Evolutionary conservation across 2,113 vertebrate species (phyloP).

Genomic region (Python bivittatus): DNA sequence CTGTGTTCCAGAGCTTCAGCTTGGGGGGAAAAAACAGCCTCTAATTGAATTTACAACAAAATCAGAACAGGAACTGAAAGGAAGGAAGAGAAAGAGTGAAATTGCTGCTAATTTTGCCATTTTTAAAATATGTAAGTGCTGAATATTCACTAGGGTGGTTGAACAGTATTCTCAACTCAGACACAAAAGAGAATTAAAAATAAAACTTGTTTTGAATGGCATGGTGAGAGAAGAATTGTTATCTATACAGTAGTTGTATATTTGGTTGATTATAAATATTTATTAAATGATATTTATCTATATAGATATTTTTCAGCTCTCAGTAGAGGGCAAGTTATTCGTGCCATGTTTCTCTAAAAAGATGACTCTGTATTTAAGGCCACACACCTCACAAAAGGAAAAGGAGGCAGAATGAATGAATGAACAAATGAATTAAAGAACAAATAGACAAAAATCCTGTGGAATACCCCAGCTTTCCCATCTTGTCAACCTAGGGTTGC

Average conservation of each 20-base stretch:
- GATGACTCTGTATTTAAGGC: not conserved
- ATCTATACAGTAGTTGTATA: not conserved
- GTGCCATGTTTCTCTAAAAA: not conserved
- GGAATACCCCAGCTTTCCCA: not conserved
- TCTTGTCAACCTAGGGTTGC: not conserved
- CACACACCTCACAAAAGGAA: not conserved
- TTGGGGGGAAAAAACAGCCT: not conserved
- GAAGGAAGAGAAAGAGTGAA: not conserved
- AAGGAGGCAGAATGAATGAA: not conserved
- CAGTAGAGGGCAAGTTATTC: not conserved
- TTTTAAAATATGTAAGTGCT: not conserved
- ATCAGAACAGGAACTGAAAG: not conserved
- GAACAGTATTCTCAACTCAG: not conserved
- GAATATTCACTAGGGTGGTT: not conserved
- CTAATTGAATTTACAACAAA: not conserved
- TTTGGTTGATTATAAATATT: not conserved
- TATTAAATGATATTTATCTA: not conserved
- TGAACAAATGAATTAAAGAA: not conserved
- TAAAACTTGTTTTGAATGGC: not conserved
- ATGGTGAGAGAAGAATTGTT: not conserved
- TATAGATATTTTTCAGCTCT: not conserved
- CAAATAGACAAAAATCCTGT: not conserved
- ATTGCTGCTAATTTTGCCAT: not conserved
- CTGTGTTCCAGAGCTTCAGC: not conserved
- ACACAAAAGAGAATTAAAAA: not conserved